These are phyloP conservation scores for Drosophila biarmipes DNA, from an alignment of 1,140 invertebrate species.

Conservation along the genomic window DNA sequence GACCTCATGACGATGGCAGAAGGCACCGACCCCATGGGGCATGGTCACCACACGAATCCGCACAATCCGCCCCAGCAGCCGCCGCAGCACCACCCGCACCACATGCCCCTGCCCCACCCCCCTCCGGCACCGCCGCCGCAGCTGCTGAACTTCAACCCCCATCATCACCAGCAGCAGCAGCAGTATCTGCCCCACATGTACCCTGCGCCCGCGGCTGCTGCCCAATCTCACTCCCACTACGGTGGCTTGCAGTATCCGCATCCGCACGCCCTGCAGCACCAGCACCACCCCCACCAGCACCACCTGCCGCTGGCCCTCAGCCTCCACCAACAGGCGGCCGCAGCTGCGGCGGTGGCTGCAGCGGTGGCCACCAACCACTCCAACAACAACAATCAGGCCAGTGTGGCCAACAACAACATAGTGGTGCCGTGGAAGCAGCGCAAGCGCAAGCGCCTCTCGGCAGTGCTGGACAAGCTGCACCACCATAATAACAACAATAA, in stretches of 20 bases:
- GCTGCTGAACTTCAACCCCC: conserved; percentile 50
- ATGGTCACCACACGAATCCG: conserved; percentile 76
- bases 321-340: conserved; percentile 57
- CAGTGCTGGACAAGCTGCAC: conserved; percentile 90
- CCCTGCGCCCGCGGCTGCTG: conserved; percentile 47
- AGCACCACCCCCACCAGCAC: conserved; percentile 21
- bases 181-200: conserved; percentile 59
- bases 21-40: conserved; percentile 84
- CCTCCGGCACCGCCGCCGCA: conserved; percentile 43
- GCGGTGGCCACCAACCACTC: conserved; percentile 66
- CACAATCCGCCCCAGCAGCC: conserved; percentile 70
- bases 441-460: conserved; percentile 90
- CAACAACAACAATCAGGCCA: conserved; percentile 86
- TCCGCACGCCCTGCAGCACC: conserved; percentile 57
- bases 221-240: conserved; percentile 50
- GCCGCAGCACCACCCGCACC: conserved; percentile 56
- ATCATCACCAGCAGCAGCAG: conserved; percentile 58
- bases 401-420: conserved; percentile 87
- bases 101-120: conserved; percentile 64
- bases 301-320: conserved; percentile 55
- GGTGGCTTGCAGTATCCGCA: conserved; percentile 72
- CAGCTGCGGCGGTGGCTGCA: conserved; percentile 65
- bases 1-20: conserved; percentile 85
- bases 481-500: conserved; percentile 74
- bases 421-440: conserved; percentile 86